Evolutionary conservation across 2,113 vertebrate genomes (phyloP).

Genomic region (Zeus faber): DNA sequence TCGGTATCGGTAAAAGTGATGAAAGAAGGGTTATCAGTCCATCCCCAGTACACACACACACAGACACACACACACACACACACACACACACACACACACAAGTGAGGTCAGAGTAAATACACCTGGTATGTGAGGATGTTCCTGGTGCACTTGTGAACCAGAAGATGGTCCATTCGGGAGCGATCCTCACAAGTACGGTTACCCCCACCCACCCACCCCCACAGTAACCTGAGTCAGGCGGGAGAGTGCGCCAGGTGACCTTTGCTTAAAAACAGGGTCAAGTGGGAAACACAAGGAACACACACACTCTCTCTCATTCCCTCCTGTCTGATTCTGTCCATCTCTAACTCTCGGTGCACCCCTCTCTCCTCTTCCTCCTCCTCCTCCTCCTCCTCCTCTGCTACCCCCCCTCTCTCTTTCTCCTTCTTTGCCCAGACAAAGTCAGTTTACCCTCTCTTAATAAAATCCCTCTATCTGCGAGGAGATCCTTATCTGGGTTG

Average conservation of each 20-base stretch:
- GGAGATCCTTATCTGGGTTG: constrained; percentile 40
- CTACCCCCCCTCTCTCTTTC: background rate
- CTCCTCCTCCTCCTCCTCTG: background rate
- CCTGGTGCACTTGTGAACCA: too few species aligned
- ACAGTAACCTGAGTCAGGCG: background rate
- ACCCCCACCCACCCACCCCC: too few species aligned
- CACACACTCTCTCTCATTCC: too few species aligned
- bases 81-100: constrained; percentile 15
- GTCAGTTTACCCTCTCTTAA: constrained; percentile 27
- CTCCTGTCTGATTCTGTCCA: background rate
- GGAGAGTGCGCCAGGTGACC: constrained; percentile 43
- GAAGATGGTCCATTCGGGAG: too few species aligned
- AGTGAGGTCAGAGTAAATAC: too few species aligned
- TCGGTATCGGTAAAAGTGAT: background rate
- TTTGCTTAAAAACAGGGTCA: constrained; percentile 62
- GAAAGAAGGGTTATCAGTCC: background rate
- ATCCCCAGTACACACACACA: constrained; percentile 4
- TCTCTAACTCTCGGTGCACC: too few species aligned
- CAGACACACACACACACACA: background rate
- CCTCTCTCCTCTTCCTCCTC: constrained; percentile 11
- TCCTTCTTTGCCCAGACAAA: background rate
- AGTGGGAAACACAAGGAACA: constrained; percentile 64
- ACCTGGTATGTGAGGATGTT: too few species aligned
- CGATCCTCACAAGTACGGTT: too few species aligned
- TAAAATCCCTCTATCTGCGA: constrained; percentile 28